Evolutionary conservation across 2,888 invertebrate genomes (phyloP), one percentile per base, ranked within the genome.

Genomic region (Sphinx pinastri): DNA sequence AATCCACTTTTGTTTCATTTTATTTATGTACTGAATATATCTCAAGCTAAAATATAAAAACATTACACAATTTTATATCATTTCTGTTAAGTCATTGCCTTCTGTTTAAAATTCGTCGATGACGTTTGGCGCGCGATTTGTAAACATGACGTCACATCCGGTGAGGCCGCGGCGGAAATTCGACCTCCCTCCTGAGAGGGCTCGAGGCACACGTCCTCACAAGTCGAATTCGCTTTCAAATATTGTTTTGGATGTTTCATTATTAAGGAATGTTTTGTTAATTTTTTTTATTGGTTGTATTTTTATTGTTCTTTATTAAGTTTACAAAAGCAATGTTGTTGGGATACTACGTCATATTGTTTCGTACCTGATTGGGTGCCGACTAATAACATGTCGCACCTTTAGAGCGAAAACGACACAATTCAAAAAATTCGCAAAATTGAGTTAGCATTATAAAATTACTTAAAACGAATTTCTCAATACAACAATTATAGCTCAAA

Each of bases 161-260:
- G 90, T 83, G 88, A 89, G 91, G 91, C 91, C 89, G 88, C 88
- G 90, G 80, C 93, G 93, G 93, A 93, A 93, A 93, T 93, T 92
- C 90, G 88, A 86, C 84, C 87, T 84, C 71, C 55, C 49, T 66
- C 63, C 49, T 47, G 68, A 59, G 67, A 58, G 59, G 59, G 67
- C 51, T 25, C 19, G 69, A 60, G 68, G 69, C 54, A 70, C 67
- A 52, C 52, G 59, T 70, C 51, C 63, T 63, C 47, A 19, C 25
- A 47, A 63, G 47, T 19, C 47, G 49, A 63, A 19, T 19, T 16
- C 45, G 45, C 45, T 60, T 60, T 75, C 70, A 63, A 72, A 76
- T 73, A 66, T 68, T 71, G 63, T 68, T 69, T 68, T 63, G 11
- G 54, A 16, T 54, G 69, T 38, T n/a, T 7, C 55, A 49, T 63